These are phyloP conservation scores for Acanthisitta chloris DNA, from an alignment of 2,113 vertebrate species.

Conservation along the genomic window DNA sequence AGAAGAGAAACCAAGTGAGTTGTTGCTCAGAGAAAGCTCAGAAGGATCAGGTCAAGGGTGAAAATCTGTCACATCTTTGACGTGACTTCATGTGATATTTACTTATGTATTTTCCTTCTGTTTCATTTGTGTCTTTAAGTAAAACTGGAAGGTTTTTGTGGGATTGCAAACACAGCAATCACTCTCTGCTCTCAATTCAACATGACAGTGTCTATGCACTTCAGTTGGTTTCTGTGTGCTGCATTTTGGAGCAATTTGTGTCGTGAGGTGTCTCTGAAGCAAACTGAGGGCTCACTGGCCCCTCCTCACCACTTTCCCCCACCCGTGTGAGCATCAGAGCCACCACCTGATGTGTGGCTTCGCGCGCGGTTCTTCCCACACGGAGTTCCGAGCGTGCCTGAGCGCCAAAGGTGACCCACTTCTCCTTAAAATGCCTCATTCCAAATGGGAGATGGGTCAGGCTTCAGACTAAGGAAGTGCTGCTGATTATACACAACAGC, in stretches of 20 bases:
- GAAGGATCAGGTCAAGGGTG: background rate
- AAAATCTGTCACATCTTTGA: background rate
- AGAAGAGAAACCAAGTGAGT: background rate
- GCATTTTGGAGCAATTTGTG: background rate
- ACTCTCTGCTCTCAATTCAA: background rate
- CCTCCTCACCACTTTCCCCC: background rate
- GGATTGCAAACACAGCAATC: background rate
- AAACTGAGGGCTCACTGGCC: background rate
- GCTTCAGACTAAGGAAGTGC: background rate
- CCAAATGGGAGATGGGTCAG: background rate
- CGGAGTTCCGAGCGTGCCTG: background rate
- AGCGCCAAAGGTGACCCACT: background rate
- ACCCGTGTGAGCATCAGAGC: fast-evolving
- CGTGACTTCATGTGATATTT: background rate
- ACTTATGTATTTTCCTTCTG: background rate
- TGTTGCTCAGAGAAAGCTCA: background rate
- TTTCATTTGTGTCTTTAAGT: background rate
- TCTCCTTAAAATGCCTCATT: background rate
- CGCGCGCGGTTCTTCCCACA: fast-evolving
- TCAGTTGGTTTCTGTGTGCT: background rate
- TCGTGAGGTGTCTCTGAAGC: background rate
- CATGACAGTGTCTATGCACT: background rate
- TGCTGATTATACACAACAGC: constrained; percentile 1
- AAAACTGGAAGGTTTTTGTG: fast-evolving
- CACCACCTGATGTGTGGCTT: background rate